Evolutionary conservation across 2,888 invertebrate genomes (phyloP), one percentile per base, ranked within the genome.

Genomic region (Ethmia dodecea): DNA sequence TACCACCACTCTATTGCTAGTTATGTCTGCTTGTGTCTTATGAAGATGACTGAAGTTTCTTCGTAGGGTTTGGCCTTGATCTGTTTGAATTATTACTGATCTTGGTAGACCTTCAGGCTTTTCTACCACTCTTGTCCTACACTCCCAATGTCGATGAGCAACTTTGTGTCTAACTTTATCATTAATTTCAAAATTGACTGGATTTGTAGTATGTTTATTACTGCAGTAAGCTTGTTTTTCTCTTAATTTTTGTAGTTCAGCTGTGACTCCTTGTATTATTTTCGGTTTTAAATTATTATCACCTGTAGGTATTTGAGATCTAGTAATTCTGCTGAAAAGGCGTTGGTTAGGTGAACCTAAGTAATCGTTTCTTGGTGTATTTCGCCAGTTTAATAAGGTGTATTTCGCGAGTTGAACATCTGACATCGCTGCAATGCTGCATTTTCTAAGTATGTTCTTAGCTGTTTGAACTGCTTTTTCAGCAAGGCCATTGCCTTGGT

Each of bases 161-260:
- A 42, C 28, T 38, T 33, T 42, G 28, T 42, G 38, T 36, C 36
- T 33, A n/a, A 33, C 33, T 29, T 42, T 38, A 29, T 42, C 38
- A 33, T 42, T 31, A 9, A 31, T 33, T 31, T 28, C 25, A 33
- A 33, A 35, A 10, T 36, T 33, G 13, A 14, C 33, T 30, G 37
- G 33, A 33, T 5, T 33, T 30, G n/a, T 29, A 31, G 31, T n/a
- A 26, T 38, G 18, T 8, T 37, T 37, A 13, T 37, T 37, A 13
- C 37, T 33, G 28, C 32, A 37, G 15, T 32, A 15, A 8, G 28
- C 29, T 39, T 39, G 39, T 18, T 18, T 8, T 18, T 4, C 18
- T 8, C 8, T 18, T 18, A 18, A 18, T 18, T 18, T 18, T 5
- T 18, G 4, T 8, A 18, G 8, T 18, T 4, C 8, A 5, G 4